Evolutionary conservation across 2,888 invertebrate genomes (phyloP).

Genomic region (Tiphia femorata): DNA sequence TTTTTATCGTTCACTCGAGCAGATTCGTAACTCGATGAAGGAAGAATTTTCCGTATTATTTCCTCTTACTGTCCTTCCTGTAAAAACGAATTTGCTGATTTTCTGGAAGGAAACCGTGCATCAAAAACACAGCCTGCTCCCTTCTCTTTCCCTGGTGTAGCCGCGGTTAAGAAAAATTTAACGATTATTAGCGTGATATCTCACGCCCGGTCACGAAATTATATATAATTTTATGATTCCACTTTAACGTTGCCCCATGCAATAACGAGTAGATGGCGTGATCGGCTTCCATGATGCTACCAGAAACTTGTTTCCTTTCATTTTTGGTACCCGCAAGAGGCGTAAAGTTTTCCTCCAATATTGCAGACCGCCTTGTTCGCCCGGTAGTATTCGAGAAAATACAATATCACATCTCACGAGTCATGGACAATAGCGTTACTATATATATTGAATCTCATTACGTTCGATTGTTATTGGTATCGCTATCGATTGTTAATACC

Average conservation of each 20-base stretch:
- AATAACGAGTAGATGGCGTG: constrained; percentile 46
- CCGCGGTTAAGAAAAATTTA: background rate
- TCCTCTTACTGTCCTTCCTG: no score
- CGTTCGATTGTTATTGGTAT: no score
- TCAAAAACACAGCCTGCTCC: background rate
- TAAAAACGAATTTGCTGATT: no score
- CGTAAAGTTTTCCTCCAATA: constrained; percentile 12
- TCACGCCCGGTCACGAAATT: constrained; percentile 18
- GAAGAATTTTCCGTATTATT: no score
- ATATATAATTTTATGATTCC: constrained; percentile 16
- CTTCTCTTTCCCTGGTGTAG: background rate
- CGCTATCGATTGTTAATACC: no score
- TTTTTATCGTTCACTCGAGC: no score
- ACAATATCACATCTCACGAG: no score
- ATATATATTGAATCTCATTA: no score
- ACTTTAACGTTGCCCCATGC: constrained; percentile 3
- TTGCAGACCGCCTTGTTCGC: background rate
- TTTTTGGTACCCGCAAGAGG: constrained; percentile 3
- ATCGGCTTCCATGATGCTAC: constrained; percentile 15
- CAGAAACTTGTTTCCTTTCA: constrained; percentile 12
- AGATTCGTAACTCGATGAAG: no score
- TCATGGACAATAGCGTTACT: no score
- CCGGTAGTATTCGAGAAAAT: no score
- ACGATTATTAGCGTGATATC: constrained; percentile 12
- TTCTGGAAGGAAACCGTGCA: no score